A percentile compares a stretch with the other conserved stretches of the same genome.
Evolutionary conservation across 2,888 invertebrate genomes (phyloP).

Genomic region (Eupithecia dodoneata): DNA sequence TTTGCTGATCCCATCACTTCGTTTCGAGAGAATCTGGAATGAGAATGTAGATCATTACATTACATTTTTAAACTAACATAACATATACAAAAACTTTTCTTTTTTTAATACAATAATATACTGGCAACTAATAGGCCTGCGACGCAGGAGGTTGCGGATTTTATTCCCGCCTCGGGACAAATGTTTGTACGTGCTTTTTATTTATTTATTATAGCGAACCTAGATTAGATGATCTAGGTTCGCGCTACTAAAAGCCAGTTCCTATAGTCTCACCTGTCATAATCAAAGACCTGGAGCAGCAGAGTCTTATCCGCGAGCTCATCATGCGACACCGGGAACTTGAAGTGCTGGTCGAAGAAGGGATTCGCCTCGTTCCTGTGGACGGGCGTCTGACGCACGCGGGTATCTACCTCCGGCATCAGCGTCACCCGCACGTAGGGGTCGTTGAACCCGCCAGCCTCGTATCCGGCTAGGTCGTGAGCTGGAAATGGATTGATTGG

Average conservation of each 20-base stretch:
- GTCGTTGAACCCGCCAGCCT: slow-evolving; percentile 94
- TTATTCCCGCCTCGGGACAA: too few relatives aligned
- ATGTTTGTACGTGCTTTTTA: too few relatives aligned
- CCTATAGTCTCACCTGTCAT: slow-evolving; percentile 69
- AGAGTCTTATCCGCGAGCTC: slow-evolving; percentile 92
- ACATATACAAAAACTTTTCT: too few relatives aligned
- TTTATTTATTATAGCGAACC: too few relatives aligned
- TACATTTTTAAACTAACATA: too few relatives aligned
- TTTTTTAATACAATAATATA: too few relatives aligned
- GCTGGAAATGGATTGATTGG: slow-evolving; percentile 71
- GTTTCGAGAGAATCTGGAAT: slow-evolving; percentile 90
- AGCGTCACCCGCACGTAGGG: slow-evolving; percentile 93
- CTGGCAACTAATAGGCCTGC: too few relatives aligned
- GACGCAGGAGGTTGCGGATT: too few relatives aligned
- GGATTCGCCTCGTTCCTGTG: slow-evolving; percentile 94
- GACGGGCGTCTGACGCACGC: slow-evolving; percentile 93
- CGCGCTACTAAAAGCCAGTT: too few relatives aligned
- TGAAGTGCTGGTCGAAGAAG: slow-evolving; percentile 95
- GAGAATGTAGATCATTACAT: neutral
- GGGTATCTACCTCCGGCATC: slow-evolving; percentile 92
- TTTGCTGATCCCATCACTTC: slow-evolving; percentile 94
- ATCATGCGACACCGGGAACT: slow-evolving; percentile 95
- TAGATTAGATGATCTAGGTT: too few relatives aligned
- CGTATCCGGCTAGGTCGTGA: slow-evolving; percentile 92
- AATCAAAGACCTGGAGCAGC: slow-evolving; percentile 88